These are phyloP conservation scores for Spea bombifrons DNA, from an alignment of 2,113 vertebrate species.

Conservation along the genomic window DNA sequence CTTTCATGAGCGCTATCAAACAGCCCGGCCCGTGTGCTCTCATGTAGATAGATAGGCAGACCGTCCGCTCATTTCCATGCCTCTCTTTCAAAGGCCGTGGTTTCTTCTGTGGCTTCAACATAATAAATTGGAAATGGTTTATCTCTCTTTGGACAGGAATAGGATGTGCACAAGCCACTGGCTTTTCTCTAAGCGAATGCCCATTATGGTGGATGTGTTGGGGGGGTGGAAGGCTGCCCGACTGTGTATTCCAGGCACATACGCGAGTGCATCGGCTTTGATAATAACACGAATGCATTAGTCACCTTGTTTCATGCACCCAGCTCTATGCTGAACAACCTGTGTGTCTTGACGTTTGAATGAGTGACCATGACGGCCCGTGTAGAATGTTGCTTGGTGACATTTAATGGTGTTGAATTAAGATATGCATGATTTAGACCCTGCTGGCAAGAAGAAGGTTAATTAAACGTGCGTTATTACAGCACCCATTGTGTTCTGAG, in stretches of 20 bases:
- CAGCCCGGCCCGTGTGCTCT: conserved; percentile 17
- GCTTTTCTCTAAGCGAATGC: conserved; percentile 1
- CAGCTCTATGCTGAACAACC: neutral
- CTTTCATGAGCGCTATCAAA: conserved; percentile 44
- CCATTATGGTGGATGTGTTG: neutral
- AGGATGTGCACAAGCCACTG: neutral
- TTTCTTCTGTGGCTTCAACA: neutral
- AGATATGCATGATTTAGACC: neutral
- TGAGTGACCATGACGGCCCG: neutral
- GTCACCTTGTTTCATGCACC: conserved; percentile 3
- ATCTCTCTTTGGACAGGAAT: conserved; percentile 38
- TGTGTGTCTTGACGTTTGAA: conserved; percentile 7
- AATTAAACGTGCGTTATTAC: conserved; percentile 6
- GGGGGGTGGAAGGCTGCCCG: neutral
- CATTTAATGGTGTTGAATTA: conserved; percentile 3
- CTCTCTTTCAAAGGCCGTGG: conserved; percentile 18
- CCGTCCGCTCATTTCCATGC: conserved; percentile 32
- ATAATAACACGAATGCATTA: conserved; percentile 27
- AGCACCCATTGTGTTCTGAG: too few species aligned
- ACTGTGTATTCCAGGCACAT: conserved; percentile 25
- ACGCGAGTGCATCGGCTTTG: neutral
- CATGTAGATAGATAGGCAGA: conserved; percentile 28
- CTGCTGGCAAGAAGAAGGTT: conserved; percentile 8
- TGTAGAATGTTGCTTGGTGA: neutral
- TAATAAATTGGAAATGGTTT: conserved; percentile 42